Conservation (phyloP, 2,888 invertebrate genomes). For the Synergus umbraculus region DNA sequence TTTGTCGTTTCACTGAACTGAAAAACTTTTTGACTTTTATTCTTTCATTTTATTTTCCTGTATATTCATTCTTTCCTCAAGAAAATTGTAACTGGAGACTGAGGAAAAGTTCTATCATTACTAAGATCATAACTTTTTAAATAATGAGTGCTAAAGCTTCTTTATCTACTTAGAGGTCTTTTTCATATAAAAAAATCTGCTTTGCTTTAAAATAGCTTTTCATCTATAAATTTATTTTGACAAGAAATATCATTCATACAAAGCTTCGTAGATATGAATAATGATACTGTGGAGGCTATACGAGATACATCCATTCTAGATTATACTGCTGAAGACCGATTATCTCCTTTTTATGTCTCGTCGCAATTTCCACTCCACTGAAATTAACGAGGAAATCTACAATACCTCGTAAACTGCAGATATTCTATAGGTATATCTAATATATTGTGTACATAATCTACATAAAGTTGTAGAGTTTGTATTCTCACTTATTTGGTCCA, state of each 20-base stretch:
- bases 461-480: background rate
- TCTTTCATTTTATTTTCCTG: background rate
- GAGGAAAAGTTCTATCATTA: too few species aligned
- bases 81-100: background rate
- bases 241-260: background rate
- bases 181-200: too few species aligned
- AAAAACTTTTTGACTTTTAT: background rate
- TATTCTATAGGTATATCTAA: background rate
- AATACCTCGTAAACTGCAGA: background rate
- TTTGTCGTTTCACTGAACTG: background rate
- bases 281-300: background rate
- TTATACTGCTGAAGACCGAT: background rate
- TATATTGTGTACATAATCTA: background rate
- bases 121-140: too few species aligned
- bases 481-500: conserved; percentile 14
- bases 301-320: background rate
- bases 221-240: too few species aligned
- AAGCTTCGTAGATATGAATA: background rate
- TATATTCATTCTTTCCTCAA: background rate
- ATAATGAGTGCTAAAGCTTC: too few species aligned
- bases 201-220: too few species aligned
- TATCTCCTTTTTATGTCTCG: conserved; percentile 6
- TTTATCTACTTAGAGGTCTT: too few species aligned
- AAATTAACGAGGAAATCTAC: background rate
- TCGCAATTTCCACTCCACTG: background rate